Base-by-base conservation (phyloP, 2,888 invertebrate genomes). In the Germaria angustata region DNA sequence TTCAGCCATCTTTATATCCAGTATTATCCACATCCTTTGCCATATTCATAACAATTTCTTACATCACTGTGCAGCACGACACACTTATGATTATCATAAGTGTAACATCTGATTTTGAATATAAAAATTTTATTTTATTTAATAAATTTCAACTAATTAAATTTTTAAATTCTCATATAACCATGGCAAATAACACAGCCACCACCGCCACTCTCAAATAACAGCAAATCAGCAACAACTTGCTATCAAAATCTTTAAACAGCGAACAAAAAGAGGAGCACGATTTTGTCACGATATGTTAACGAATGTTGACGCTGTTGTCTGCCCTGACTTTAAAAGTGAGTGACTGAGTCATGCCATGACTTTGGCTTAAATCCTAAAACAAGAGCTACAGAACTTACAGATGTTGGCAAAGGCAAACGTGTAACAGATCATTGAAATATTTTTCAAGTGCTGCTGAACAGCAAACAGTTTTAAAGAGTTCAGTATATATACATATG, bases 271-370 rank as follows among this genome's bases (percentile, higher is more conserved):
- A 72, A 81, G 73, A 73, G 55, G 49, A 73, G 78, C 73, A 78
- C 73, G 78, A 81, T 81, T 78, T 78, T 81, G 81, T 81, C 78
- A 78, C 81, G 81, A 81, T 81, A 81, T 81, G 65, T 73, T 81
- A 73, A 68, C 81, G 55, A 71, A 79, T 61, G 51, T 51, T 28
- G 28, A 51, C 6, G 22, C 36, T 61, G 36, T 28, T 44, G 49
- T 59, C 66, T 53, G 36, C 39, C 51, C 39, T 39, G 44, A 36
- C 49, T 28, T 11, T 3, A 6, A 5, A 6, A 46, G 17, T 61
- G 59, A 73, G 55, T 71, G 63, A 72, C 80, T 73, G 73, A 80
- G 65, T 66, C 55, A 66, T 65, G 34, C 24, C 44, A 75, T 75
- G 75, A 75, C 65, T 80, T 75, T 65, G 53, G 80, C 51, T 61